Conservation (phyloP, 2,113 vertebrate species). For the Phylloscopus trochiloides region DNA sequence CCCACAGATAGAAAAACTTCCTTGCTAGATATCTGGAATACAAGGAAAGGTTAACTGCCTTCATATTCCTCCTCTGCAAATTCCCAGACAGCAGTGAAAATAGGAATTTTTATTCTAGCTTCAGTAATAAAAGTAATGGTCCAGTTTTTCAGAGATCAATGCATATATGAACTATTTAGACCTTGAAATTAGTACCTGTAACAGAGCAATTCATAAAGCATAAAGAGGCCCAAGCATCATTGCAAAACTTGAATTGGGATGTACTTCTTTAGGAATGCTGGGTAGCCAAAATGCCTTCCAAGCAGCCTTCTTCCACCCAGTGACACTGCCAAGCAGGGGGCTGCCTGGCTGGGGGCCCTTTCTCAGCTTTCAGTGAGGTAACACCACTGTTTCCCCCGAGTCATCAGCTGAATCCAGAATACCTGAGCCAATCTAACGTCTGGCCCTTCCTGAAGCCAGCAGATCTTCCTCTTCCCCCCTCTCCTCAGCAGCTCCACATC, state of each 20-base stretch:
- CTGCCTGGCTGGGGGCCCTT: background rate
- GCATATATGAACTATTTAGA: background rate
- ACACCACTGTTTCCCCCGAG: background rate
- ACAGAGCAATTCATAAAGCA: background rate
- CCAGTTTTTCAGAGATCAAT: background rate
- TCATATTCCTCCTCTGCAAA: background rate
- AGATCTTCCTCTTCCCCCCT: background rate
- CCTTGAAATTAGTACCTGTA: background rate
- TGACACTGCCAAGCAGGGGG: background rate
- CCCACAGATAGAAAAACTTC: conserved; percentile 90
- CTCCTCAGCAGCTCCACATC: background rate
- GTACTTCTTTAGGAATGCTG: background rate
- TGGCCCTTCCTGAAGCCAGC: background rate
- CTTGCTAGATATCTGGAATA: conserved; percentile 81
- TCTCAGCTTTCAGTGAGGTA: background rate
- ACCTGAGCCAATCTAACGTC: background rate
- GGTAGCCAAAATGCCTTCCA: background rate
- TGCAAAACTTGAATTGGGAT: background rate
- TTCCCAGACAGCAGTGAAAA: background rate
- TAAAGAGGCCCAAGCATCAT: background rate
- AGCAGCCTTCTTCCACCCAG: background rate
- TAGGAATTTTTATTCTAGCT: background rate
- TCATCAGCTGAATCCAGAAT: background rate
- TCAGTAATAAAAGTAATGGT: background rate
- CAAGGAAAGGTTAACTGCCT: background rate